Base-by-base conservation (phyloP, 1,140 invertebrate genomes). In the Dreissena polymorpha region DNA sequence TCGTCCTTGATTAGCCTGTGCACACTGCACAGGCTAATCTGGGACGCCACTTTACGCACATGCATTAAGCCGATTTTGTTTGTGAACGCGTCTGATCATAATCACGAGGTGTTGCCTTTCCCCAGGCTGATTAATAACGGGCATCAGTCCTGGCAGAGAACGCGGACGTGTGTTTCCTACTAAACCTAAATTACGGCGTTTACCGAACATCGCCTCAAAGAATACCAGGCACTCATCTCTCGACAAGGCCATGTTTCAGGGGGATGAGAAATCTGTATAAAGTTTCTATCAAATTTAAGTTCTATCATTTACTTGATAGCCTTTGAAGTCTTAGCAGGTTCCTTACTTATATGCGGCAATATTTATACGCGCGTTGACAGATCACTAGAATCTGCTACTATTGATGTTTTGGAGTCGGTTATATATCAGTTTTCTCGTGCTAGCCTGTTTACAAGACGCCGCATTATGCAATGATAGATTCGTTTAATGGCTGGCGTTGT, bases 361-460 rank as follows among this genome's bases (percentile, higher is more conserved):
- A 82, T 82, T 82, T 82, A 82, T 82, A 60, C n/a, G 29, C 29
- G 39, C 55, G 79, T 39, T 68, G 79, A 82, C 70, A 74, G 70
- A 72, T 21, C 5, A 2, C n/a, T n/a, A 23, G 63, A 73, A 50
- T 57, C 21, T 74, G 53, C 25, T 64, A 23, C 70, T 60, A 80
- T 71, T 80, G 78, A 80, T 80, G 53, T 71, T 70, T 80, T 57
- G 51, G 68, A 63, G 50, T 60, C 16, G n/a, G n/a, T 60, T 39
- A 72, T 70, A 60, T 29, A 72, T 72, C 49, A 53, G 49, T 80
- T 72, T 63, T 53, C 57, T 80, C 29, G 21, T 63, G 49, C 39
- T 53, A 63, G 68, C 16, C 49, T 80, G 68, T 72, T 80, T 72
- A 80, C 64, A 65, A 18, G 18, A 50, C 50, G 50, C 57, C 60